phyloP scores from a whole-genome alignment of 2,888 invertebrate genomes.

The Laspeyria flexula region DNA sequence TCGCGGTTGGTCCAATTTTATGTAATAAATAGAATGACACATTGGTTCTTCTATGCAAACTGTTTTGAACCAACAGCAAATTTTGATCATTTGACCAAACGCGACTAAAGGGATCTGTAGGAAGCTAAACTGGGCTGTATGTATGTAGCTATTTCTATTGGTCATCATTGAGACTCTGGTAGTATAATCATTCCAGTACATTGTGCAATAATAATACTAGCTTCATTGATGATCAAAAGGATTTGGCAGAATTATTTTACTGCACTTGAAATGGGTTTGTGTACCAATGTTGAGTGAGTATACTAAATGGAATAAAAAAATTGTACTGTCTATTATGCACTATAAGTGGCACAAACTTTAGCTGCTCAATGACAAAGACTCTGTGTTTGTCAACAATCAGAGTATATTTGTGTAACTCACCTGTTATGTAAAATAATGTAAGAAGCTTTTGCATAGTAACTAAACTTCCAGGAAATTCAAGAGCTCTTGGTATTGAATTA shows the following conservation, averaged over 20 bases:
- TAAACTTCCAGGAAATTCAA: constrained; percentile 16
- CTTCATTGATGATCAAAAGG: constrained; percentile 27
- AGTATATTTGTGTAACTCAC: neutral
- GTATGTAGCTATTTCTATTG: constrained; percentile 17
- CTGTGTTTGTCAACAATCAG: constrained; percentile 4
- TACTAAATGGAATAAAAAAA: neutral
- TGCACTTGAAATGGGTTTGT: neutral
- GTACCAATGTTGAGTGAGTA: constrained; percentile 1
- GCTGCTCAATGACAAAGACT: constrained; percentile 3
- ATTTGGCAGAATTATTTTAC: constrained; percentile 17
- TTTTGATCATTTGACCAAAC: too few relatives aligned
- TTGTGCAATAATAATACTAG: constrained; percentile 12
- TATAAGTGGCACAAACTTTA: constrained; percentile 3
- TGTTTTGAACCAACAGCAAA: too few relatives aligned
- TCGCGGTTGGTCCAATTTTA: too few relatives aligned
- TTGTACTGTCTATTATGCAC: constrained; percentile 2
- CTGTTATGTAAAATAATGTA: neutral
- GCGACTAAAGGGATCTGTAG: too few relatives aligned
- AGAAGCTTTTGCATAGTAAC: neutral
- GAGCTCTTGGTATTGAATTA: constrained; percentile 35
- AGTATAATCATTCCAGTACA: constrained; percentile 35
- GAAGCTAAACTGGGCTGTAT: constrained; percentile 12
- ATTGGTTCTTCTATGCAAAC: too few relatives aligned
- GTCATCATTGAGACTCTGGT: constrained; percentile 30
- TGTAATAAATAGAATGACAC: too few relatives aligned